phyloP scores from a whole-genome alignment of 2,888 invertebrate genomes.

The Hypsopygia costalis region DNA sequence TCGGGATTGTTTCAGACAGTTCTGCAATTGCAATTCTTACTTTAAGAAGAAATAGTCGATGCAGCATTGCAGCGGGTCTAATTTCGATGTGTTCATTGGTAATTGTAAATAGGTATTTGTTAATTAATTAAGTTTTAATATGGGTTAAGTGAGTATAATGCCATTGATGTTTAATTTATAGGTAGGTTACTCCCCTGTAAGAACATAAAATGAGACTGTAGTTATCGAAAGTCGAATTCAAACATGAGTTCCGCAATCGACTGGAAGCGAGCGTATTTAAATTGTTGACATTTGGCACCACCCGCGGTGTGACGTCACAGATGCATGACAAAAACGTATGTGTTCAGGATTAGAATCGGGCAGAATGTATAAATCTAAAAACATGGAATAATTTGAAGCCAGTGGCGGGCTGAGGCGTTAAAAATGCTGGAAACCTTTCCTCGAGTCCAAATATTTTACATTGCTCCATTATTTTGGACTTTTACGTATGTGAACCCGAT shows the following conservation, averaged over 20 bases:
- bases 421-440: too few relatives aligned
- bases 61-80: neutral
- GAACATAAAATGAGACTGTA: slow-evolving; percentile 1
- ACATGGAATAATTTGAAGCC: too few relatives aligned
- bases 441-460: too few relatives aligned
- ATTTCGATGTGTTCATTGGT: neutral
- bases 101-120: slow-evolving; percentile 3
- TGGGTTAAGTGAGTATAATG: neutral
- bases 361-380: slow-evolving; percentile 1
- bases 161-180: neutral
- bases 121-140: neutral
- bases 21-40: slow-evolving; percentile 5
- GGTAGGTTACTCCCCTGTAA: slow-evolving; percentile 1
- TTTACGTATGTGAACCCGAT: too few relatives aligned
- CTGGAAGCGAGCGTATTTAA: slow-evolving; percentile 1
- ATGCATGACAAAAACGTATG: neutral
- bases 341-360: neutral
- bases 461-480: too few relatives aligned
- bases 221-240: neutral
- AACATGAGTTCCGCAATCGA: neutral
- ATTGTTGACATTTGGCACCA: slow-evolving; percentile 5
- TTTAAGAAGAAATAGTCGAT: neutral
- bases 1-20: slow-evolving; percentile 6
- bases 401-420: too few relatives aligned
- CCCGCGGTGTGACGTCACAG: neutral